Percentiles rank a stretch among this genome's conserved stretches.
Conservation (phyloP, 2,888 invertebrate species). For the Drosophila lacicola region DNA sequence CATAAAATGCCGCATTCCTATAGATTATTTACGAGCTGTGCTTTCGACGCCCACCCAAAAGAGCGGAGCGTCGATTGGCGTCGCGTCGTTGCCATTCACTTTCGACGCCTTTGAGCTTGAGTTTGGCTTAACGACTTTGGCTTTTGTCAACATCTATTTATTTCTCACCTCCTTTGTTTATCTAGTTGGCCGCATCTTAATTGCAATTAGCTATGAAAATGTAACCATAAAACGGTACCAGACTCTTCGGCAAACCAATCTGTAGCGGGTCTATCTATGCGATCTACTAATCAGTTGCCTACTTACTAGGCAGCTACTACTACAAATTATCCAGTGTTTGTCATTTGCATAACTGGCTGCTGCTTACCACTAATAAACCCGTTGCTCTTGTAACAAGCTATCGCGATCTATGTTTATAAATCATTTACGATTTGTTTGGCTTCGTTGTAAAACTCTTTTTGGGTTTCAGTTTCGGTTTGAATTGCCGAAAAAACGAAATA, state of each 20-base stretch:
- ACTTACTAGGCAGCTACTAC: slow-evolving; percentile 45
- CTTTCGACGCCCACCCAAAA: slow-evolving; percentile 38
- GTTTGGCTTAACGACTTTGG: slow-evolving; percentile 4
- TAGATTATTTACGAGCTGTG: slow-evolving; percentile 47
- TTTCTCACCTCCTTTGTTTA: slow-evolving; percentile 65
- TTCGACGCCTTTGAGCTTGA: slow-evolving; percentile 42
- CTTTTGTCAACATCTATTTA: slow-evolving; percentile 51
- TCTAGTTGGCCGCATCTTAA: slow-evolving; percentile 64
- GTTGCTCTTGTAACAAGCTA: slow-evolving; percentile 61
- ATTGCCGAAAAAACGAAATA: slow-evolving; percentile 48
- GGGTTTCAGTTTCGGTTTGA: slow-evolving; percentile 11
- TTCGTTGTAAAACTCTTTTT: slow-evolving; percentile 9
- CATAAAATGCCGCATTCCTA: slow-evolving; percentile 34
- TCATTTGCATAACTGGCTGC: slow-evolving; percentile 66
- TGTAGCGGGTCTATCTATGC: slow-evolving; percentile 29
- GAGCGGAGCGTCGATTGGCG: slow-evolving; percentile 4
- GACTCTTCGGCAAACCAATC: slow-evolving; percentile 3
- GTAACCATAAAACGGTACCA: slow-evolving; percentile 51
- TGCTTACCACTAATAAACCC: slow-evolving; percentile 58
- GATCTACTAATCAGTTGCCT: slow-evolving; percentile 56
- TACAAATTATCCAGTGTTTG: slow-evolving; percentile 42
- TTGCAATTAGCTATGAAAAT: slow-evolving; percentile 76
- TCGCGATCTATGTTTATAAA: slow-evolving; percentile 50
- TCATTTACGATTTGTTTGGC: slow-evolving; percentile 66
- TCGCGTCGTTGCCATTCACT: slow-evolving; percentile 39